Conservation (phyloP, 2,888 invertebrate genomes). For the Conchocele bisecta region DNA sequence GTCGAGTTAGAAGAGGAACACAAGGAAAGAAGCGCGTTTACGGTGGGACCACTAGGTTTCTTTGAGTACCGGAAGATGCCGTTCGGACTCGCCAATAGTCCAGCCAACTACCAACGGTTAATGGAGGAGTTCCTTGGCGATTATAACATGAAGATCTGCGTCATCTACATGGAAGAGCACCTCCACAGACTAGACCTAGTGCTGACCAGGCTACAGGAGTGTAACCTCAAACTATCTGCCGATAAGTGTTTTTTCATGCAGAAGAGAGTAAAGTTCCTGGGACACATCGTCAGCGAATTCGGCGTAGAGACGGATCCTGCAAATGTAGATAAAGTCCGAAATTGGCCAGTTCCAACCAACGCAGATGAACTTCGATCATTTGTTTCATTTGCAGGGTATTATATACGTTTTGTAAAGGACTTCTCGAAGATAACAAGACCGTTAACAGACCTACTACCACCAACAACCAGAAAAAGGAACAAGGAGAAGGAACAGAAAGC, state of each 20-base stretch:
- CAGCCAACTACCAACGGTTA: slow-evolving; percentile 8
- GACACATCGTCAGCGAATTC: slow-evolving; percentile 18
- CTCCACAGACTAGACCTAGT: slow-evolving; percentile 34
- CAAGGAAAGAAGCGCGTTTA: slow-evolving; percentile 9
- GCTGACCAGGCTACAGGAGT: slow-evolving; percentile 22
- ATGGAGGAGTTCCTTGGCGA: slow-evolving; percentile 12
- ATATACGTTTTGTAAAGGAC: slow-evolving; percentile 1
- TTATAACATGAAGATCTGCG: slow-evolving; percentile 1
- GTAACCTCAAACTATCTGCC: slow-evolving; percentile 37
- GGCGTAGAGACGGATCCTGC: slow-evolving; percentile 11
- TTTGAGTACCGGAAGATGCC: slow-evolving; percentile 5
- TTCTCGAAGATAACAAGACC: background rate
- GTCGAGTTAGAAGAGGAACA: slow-evolving; percentile 11
- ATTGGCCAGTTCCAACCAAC: slow-evolving; percentile 7
- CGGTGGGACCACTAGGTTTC: slow-evolving; percentile 3
- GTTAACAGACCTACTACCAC: background rate
- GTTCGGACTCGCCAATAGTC: slow-evolving; percentile 10
- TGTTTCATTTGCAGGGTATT: slow-evolving; percentile 10
- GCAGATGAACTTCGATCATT: slow-evolving; percentile 3
- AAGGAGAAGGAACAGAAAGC: no score
- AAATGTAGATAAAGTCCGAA: slow-evolving; percentile 2
- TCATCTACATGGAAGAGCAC: slow-evolving; percentile 33
- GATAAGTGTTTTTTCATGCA: slow-evolving; percentile 27
- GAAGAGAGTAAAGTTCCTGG: slow-evolving; percentile 44
- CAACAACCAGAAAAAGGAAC: background rate